Conservation (phyloP, 2,797 vertebrate genomes). For the Lates japonicus region DNA sequence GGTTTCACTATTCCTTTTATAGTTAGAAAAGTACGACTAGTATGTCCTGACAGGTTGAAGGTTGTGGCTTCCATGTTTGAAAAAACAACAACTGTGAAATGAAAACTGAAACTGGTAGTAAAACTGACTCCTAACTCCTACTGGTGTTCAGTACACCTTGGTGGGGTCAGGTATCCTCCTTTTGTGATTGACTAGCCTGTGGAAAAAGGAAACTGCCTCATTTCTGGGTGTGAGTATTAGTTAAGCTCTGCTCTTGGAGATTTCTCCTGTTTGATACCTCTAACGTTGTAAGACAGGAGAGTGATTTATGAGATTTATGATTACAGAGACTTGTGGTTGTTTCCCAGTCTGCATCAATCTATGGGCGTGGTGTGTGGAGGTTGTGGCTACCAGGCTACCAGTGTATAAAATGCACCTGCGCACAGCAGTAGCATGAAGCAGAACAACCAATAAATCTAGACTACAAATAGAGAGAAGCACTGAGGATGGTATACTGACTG, state of each 20-base stretch:
- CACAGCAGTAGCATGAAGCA: slow-evolving; percentile 23
- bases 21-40: too few relatives aligned
- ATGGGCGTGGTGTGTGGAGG: background rate
- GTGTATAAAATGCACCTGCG: slow-evolving; percentile 19
- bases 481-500: slow-evolving; percentile 35
- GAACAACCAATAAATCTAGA: slow-evolving; percentile 11
- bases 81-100: background rate
- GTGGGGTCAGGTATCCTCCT: slow-evolving; percentile 7
- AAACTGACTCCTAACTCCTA: slow-evolving; percentile 20
- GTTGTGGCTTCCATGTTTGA: background rate
- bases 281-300: background rate
- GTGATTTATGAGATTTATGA: background rate
- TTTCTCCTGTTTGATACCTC: background rate
- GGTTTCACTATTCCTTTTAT: background rate
- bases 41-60: background rate
- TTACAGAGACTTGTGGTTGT: background rate
- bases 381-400: background rate
- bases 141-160: slow-evolving; percentile 4
- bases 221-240: too few relatives aligned
- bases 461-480: slow-evolving; percentile 50
- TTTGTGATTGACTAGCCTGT: slow-evolving; percentile 20
- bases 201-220: too few relatives aligned
- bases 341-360: slow-evolving; percentile 8
- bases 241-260: background rate
- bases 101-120: slow-evolving; percentile 4